Percentiles rank a stretch among this genome's conserved stretches.
Conservation (phyloP, 1,140 invertebrate species). For the Scylla paramamosain region DNA sequence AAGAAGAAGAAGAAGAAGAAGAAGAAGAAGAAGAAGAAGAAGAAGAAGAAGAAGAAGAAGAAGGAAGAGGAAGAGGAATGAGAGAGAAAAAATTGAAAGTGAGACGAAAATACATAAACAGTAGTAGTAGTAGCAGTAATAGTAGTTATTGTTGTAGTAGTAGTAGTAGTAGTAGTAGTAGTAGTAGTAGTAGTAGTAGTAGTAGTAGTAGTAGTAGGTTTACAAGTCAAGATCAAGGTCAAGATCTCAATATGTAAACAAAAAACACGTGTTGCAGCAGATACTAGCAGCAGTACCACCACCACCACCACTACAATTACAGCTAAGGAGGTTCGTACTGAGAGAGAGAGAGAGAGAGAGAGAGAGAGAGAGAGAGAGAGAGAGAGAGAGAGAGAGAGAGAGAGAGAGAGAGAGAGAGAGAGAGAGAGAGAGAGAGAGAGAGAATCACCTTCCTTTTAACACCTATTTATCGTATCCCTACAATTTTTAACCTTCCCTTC, state of each 20-base stretch:
- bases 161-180: too few species aligned
- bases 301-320: too few species aligned
- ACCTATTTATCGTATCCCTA: not conserved
- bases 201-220: too few species aligned
- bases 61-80: not conserved
- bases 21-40: not conserved
- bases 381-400: slow-evolving; percentile 29
- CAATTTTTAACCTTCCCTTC: too few species aligned
- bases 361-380: slow-evolving; percentile 29
- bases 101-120: not conserved
- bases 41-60: not conserved
- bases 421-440: not conserved
- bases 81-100: not conserved
- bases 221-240: too few species aligned
- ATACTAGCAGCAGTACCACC: too few species aligned
- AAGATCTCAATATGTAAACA: too few species aligned
- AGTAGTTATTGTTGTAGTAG: not conserved
- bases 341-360: slow-evolving; percentile 24
- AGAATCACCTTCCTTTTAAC: not conserved
- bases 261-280: too few species aligned
- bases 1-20: not conserved
- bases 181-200: too few species aligned
- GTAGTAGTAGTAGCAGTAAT: not conserved
- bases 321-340: too few species aligned
- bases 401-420: not conserved